phyloP scores from a whole-genome alignment of 1,140 invertebrate species.

The Bombus superbus region DNA sequence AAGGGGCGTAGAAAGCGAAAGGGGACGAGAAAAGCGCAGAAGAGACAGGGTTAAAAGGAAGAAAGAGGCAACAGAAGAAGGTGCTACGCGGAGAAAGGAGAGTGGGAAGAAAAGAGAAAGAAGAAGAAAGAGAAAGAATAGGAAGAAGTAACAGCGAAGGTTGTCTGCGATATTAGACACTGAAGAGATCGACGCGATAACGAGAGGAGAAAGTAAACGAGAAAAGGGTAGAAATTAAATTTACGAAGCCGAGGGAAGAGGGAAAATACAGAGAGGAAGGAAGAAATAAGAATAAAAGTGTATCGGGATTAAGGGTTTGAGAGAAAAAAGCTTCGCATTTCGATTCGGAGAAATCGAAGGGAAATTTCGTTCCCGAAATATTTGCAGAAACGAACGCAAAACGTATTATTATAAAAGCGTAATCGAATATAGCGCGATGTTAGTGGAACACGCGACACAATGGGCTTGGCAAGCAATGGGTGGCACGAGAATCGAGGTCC shows the following conservation, averaged over 20 bases:
- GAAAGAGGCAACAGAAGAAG: neutral
- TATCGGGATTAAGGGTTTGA: neutral
- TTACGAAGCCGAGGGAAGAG: neutral
- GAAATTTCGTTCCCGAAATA: no score
- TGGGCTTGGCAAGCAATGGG: constrained; percentile 67
- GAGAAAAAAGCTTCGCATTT: neutral
- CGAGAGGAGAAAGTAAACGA: neutral
- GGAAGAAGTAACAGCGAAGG: neutral
- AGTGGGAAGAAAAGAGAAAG: neutral
- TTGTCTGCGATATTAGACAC: no score
- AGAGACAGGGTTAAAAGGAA: neutral
- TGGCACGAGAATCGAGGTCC: constrained; percentile 61
- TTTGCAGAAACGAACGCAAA: no score
- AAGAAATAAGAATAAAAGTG: neutral
- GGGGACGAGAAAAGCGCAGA: neutral
- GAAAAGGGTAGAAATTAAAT: neutral
- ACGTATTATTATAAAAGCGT: no score
- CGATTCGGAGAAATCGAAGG: neutral
- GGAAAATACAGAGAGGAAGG: constrained; percentile 5
- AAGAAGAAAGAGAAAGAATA: neutral
- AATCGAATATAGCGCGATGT: constrained; percentile 63
- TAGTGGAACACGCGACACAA: constrained; percentile 70
- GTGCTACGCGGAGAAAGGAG: no score
- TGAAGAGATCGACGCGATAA: neutral
- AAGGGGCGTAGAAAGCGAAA: neutral